Evolutionary conservation across 2,113 vertebrate genomes (phyloP), one percentile per base, ranked within the genome.

Genomic region (Axis porcinus): DNA sequence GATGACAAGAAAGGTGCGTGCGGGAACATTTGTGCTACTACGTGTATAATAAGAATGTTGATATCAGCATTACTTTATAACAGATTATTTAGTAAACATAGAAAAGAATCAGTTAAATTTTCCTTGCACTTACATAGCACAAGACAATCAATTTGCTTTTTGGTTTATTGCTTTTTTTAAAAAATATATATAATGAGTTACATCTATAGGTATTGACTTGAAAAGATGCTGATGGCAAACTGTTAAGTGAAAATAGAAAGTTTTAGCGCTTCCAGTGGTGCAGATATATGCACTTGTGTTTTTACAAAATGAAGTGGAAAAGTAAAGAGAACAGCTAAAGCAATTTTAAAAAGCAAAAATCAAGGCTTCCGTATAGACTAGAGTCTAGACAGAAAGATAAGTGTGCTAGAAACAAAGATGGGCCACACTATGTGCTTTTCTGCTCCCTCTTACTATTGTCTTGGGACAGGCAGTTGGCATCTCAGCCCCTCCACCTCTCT

Each of bases 381-480:
- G 19, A 0, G 19, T 40, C 67, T 23, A 21, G 67, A 40, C 67
- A 74, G 67, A 74, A 25, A 70, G n/a, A 74, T 47, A 47, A 47
- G 47, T 2, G 1, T 36, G 67, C 5, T 47, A 74, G 67, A 33
- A 62, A 33, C 30, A 62, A 16, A 62, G 60, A 7, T 16, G 60
- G 60, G 14, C 60, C 60, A 16, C 60, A 62, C 30, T 2, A 16
- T 3, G 30, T 3, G 60, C 30, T 33, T 7, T 16, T 33, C 28
- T 16, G 60, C 60, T 16, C 6, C 60, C 13, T 33, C 13, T 13
- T 15, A 0, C 60, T 30, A 0, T 3, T 1, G 13, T 15, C 13
- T 7, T 30, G 13, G 60, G 28, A 60, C 47, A 7, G 60, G 28
- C 14, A 62, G 60, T 6, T 62, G 60, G 30, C 30, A 7, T 33